phyloP scores from a whole-genome alignment of 2,888 invertebrate species.

The Brachyptera putata region DNA sequence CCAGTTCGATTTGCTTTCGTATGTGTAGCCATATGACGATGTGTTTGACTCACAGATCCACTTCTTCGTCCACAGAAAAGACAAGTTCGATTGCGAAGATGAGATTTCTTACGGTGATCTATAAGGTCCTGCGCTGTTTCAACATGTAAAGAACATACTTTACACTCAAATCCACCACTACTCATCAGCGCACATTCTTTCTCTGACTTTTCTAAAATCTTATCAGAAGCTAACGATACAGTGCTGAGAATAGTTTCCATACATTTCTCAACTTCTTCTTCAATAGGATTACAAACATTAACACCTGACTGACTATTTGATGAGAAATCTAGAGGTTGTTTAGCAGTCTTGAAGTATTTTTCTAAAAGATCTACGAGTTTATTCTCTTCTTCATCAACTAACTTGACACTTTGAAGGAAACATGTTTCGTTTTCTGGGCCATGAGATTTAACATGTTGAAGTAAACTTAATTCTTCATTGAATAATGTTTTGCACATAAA shows the following conservation, averaged over 20 bases:
- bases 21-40: conserved; percentile 28
- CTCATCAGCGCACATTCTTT: not conserved
- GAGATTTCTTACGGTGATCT: conserved; percentile 25
- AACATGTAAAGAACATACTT: conserved; percentile 22
- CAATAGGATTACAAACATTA: no score
- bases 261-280: conserved; percentile 16
- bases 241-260: conserved; percentile 19
- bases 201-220: not conserved
- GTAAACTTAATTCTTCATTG: conserved; percentile 13
- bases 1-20: not conserved
- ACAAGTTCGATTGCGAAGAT: conserved; percentile 30
- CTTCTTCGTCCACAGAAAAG: conserved; percentile 29
- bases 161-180: conserved; percentile 12
- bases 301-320: no score
- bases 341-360: not conserved
- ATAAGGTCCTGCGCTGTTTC: conserved; percentile 17
- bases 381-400: conserved; percentile 27
- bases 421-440: not conserved
- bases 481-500: conserved; percentile 17
- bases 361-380: conserved; percentile 21
- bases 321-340: no score
- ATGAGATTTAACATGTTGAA: conserved; percentile 21
- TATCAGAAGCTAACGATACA: conserved; percentile 6
- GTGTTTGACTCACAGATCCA: conserved; percentile 27
- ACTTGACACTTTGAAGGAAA: conserved; percentile 13